Percentiles rank a stretch among this genome's conserved stretches.
Conservation (phyloP, 2,797 vertebrate genomes). For the Diglossa cyanea region DNA sequence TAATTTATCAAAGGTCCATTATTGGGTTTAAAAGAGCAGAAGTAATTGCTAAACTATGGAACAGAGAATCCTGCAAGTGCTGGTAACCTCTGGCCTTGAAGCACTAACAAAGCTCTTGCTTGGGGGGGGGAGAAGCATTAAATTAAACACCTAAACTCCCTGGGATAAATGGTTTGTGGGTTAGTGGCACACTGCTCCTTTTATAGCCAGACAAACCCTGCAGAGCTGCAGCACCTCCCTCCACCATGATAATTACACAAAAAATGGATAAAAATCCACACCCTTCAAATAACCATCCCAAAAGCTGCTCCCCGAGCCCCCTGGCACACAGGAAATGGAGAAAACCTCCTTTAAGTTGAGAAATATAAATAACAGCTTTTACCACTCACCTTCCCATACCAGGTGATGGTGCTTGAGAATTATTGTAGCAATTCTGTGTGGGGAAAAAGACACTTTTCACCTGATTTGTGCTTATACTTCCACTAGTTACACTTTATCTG, state of each 20-base stretch:
- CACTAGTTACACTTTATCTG: background rate
- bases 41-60: background rate
- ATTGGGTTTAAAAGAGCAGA: background rate
- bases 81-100: background rate
- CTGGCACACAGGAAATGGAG: too few species aligned
- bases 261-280: background rate
- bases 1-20: background rate
- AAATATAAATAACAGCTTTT: background rate
- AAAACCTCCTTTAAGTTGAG: accelerated
- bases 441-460: conserved; percentile 10
- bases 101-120: background rate
- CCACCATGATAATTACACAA: background rate
- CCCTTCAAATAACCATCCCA: background rate
- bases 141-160: background rate
- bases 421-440: conserved; percentile 93
- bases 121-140: background rate
- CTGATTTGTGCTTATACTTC: background rate
- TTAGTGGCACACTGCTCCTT: background rate
- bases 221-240: background rate
- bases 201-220: background rate
- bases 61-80: background rate
- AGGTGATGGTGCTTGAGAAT: conserved; percentile 97
- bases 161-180: background rate
- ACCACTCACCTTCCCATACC: conserved; percentile 93
- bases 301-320: background rate